Evolutionary conservation across 2,113 vertebrate species (phyloP).

Genomic region (Lepisosteus oculatus): DNA sequence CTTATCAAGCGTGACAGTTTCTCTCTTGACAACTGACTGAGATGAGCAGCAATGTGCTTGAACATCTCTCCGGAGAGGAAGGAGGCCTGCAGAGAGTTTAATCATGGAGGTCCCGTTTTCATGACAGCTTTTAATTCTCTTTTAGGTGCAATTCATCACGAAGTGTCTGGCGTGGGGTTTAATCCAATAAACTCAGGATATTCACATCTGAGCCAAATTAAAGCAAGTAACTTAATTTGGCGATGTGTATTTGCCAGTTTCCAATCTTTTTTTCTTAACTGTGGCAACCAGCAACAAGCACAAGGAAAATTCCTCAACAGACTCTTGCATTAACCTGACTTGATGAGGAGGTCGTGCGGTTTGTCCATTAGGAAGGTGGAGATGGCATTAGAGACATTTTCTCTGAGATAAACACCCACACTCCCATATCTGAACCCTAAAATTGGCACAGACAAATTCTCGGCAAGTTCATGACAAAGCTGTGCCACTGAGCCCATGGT

Average conservation of each 20-base stretch:
- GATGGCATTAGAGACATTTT: no score
- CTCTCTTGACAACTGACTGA: slow-evolving; percentile 32
- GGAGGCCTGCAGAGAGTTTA: slow-evolving; percentile 36
- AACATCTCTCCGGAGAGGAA: slow-evolving; percentile 32
- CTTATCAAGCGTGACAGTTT: slow-evolving; percentile 36
- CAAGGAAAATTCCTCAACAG: no score
- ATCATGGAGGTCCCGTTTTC: slow-evolving; percentile 34
- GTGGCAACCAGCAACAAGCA: background rate
- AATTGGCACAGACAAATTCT: no score
- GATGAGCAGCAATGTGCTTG: slow-evolving; percentile 28
- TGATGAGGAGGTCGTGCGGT: no score
- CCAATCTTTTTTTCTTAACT: slow-evolving; percentile 30
- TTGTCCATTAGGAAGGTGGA: no score
- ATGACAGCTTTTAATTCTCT: slow-evolving; percentile 40
- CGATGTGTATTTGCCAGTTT: slow-evolving; percentile 32
- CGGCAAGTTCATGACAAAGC: no score
- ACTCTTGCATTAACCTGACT: no score
- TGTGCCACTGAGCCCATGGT: no score
- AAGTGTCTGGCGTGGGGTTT: slow-evolving; percentile 33
- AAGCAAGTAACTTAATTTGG: slow-evolving; percentile 22
- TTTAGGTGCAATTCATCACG: slow-evolving; percentile 39
- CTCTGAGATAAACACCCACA: no score
- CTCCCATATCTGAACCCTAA: no score
- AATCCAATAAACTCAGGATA: slow-evolving; percentile 38
- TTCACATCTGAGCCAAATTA: slow-evolving; percentile 29